These are phyloP conservation scores for Conomelus anceps DNA, from an alignment of 2,888 invertebrate species.

Conservation along the genomic window DNA sequence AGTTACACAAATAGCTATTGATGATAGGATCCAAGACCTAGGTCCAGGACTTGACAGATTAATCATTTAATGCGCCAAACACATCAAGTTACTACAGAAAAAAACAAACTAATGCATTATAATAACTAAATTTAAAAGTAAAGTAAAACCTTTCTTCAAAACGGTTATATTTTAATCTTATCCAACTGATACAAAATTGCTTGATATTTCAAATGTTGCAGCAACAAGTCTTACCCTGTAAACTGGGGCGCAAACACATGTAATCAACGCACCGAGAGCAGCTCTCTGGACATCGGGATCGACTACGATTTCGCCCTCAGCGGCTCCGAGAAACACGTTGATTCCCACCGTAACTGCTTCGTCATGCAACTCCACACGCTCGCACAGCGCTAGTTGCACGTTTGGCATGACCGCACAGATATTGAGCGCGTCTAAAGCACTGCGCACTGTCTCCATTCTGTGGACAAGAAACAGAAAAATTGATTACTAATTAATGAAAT, in stretches of 20 bases:
- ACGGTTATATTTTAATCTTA: too few relatives aligned
- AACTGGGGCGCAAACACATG: conserved; percentile 89
- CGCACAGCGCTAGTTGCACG: conserved; percentile 65
- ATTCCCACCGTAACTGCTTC: conserved; percentile 69
- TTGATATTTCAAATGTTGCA: too few relatives aligned
- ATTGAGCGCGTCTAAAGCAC: conserved; percentile 78
- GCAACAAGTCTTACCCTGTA: conserved; percentile 57
- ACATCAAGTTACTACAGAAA: too few relatives aligned
- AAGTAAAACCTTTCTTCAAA: too few relatives aligned
- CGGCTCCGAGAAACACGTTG: conserved; percentile 75
- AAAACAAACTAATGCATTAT: too few relatives aligned
- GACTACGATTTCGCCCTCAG: conserved; percentile 83
- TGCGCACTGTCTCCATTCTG: conserved; percentile 72
- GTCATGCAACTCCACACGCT: conserved; percentile 69
- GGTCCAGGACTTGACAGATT: too few relatives aligned
- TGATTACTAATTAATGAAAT: too few relatives aligned
- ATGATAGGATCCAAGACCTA: too few relatives aligned
- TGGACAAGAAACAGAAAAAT: conserved; percentile 34
- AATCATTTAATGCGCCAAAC: too few relatives aligned
- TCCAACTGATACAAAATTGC: too few relatives aligned
- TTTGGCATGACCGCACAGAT: conserved; percentile 85
- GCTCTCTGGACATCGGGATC: conserved; percentile 90
- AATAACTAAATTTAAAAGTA: too few relatives aligned
- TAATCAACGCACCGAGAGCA: conserved; percentile 82
- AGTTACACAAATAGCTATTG: too few relatives aligned